Base-by-base conservation (phyloP, 2,113 vertebrate species). In the Cromileptes altivelis region DNA sequence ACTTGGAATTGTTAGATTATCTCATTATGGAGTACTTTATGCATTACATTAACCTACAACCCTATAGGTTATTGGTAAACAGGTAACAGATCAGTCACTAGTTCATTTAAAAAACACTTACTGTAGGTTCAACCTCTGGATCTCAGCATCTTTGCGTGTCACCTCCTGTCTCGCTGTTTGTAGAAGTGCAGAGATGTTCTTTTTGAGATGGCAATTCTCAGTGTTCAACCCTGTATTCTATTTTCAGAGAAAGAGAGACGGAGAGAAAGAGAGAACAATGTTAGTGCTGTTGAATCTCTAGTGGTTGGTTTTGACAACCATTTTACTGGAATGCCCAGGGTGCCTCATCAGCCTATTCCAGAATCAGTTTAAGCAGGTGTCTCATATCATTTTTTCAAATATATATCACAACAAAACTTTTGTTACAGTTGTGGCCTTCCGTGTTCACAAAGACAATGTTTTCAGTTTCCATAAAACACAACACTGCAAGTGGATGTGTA, bases 121-220 rank as follows among this genome's bases (percentile, higher is more conserved):
- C 98, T 95, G 91, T 90, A 96, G 95, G 90, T 95, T 96, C 27
- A 99, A 91, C 85, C 95, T 96, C 93, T 91, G 96, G 86, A 99
- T 99, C 94, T 98, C 98, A 71, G 97, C 96, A 91, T 99, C 97
- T 89, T 99, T 99, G 45, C 98, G 96, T 62, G 94, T 94, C 89
- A 99, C 97, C 93, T 99, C 98, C 88, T 96, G 96, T 90, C 96
- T 95, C 21, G 98, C 98, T 4, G 98, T 99, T 95, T 96, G 97
- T 78, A 99, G 95, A 82, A 99, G 97, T 53, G 97, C 96, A 86
- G 96, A 99, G 92, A 99, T 98, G 94, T 99, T 99, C 95, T 97
- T 99, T 93, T 98, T 99, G 53, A 99, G 96, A 63, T 93, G 93
- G 23, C 77, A 92, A 88, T 99, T 99, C 95, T 99, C 97, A 55